These are phyloP conservation scores for Varanus komodoensis DNA, from an alignment of 2,113 vertebrate genomes.

Conservation along the genomic window DNA sequence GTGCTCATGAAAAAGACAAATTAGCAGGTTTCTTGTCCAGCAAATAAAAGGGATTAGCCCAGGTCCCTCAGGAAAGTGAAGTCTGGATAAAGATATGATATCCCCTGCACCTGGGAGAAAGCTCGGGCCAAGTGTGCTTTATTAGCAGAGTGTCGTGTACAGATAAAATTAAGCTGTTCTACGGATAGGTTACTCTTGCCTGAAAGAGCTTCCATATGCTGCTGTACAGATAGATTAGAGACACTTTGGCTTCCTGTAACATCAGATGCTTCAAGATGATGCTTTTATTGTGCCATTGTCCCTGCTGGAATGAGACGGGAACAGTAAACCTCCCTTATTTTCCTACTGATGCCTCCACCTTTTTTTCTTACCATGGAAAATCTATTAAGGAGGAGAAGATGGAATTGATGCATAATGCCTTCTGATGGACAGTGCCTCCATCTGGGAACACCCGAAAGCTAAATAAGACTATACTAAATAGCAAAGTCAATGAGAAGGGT, in stretches of 20 bases:
- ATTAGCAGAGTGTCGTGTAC: background rate
- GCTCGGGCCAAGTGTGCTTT: background rate
- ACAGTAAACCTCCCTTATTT: no score
- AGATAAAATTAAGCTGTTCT: conserved; percentile 22
- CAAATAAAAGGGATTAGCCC: conserved; percentile 22
- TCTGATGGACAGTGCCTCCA: no score
- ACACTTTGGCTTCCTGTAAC: background rate
- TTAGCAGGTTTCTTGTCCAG: conserved; percentile 19
- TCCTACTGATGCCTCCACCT: no score
- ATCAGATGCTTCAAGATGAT: no score
- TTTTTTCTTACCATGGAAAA: no score
- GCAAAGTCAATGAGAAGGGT: no score
- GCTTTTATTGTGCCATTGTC: no score
- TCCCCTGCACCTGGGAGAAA: background rate
- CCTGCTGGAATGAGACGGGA: no score
- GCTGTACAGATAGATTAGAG: background rate
- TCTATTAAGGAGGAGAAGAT: no score
- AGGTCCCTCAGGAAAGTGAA: background rate
- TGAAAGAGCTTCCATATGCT: background rate
- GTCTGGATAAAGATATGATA: conserved; percentile 5
- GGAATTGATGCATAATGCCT: no score
- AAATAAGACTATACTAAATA: background rate
- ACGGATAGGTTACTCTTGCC: background rate
- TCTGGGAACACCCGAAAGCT: background rate
- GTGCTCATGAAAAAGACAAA: background rate